These are phyloP conservation scores for Drosophila azteca DNA, from an alignment of 1,140 invertebrate genomes.

Conservation along the genomic window DNA sequence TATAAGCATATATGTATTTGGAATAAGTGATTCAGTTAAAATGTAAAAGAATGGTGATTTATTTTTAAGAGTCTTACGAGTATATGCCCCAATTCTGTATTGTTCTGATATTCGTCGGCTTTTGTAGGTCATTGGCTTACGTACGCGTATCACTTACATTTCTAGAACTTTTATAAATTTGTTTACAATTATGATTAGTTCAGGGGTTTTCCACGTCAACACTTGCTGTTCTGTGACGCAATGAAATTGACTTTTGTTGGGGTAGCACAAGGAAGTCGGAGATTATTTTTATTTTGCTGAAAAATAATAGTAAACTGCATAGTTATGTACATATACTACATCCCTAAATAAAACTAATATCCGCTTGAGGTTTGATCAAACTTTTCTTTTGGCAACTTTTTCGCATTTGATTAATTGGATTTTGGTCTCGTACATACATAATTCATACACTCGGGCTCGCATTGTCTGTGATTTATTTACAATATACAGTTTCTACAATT, in stretches of 20 bases:
- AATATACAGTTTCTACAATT: slow-evolving; percentile 13
- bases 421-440: slow-evolving; percentile 20
- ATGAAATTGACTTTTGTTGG: neutral
- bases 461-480: too few relatives aligned
- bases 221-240: neutral
- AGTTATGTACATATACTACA: too few relatives aligned
- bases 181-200: slow-evolving; percentile 3
- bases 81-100: too few relatives aligned
- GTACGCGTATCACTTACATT: neutral
- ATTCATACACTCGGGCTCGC: slow-evolving; percentile 2
- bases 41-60: too few relatives aligned
- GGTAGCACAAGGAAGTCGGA: neutral
- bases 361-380: neutral
- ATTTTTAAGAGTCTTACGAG: too few relatives aligned
- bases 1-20: too few relatives aligned
- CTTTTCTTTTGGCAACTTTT: slow-evolving; percentile 20
- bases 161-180: neutral
- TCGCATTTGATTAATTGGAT: slow-evolving; percentile 22
- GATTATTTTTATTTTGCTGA: neutral
- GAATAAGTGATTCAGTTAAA: too few relatives aligned
- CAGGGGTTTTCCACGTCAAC: neutral
- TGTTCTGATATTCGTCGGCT: too few relatives aligned
- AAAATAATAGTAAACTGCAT: neutral
- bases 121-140: neutral
- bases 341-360: neutral